Conservation (phyloP, 1,140 invertebrate genomes). For the Choristoneura fumiferana region DNA sequence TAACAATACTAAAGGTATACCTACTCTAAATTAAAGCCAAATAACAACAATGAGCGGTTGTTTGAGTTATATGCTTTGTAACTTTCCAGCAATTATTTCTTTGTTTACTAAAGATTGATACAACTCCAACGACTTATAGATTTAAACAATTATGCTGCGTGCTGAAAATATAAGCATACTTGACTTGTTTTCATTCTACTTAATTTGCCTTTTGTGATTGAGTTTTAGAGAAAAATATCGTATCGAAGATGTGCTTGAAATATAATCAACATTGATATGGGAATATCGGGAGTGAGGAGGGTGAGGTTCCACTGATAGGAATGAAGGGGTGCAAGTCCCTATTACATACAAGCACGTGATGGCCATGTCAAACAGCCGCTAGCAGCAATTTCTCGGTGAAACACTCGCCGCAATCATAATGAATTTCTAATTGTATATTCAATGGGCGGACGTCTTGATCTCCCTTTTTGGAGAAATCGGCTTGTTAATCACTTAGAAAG, state of each 20-base stretch:
- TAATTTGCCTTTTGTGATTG: too few relatives aligned
- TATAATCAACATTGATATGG: background rate
- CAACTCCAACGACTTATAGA: background rate
- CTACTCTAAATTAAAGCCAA: background rate
- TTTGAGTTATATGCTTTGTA: background rate
- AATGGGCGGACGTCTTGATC: conserved; percentile 40
- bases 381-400: conserved; percentile 32
- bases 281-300: background rate
- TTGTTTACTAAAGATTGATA: background rate
- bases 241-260: background rate
- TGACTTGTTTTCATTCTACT: too few relatives aligned
- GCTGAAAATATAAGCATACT: too few relatives aligned
- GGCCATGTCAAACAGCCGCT: conserved; percentile 34
- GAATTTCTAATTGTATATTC: conserved; percentile 61
- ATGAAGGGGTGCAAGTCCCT: conserved; percentile 22
- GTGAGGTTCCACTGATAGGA: conserved; percentile 2
- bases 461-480: conserved; percentile 29
- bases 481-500: conserved; percentile 14
- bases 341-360: conserved; percentile 58
- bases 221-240: too few relatives aligned
- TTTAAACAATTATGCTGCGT: too few relatives aligned
- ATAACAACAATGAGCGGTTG: background rate
- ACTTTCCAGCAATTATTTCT: background rate
- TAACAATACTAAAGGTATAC: conserved; percentile 5
- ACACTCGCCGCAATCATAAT: conserved; percentile 50